Conservation (phyloP, 2,888 invertebrate genomes). For the Hetaerina titia region DNA sequence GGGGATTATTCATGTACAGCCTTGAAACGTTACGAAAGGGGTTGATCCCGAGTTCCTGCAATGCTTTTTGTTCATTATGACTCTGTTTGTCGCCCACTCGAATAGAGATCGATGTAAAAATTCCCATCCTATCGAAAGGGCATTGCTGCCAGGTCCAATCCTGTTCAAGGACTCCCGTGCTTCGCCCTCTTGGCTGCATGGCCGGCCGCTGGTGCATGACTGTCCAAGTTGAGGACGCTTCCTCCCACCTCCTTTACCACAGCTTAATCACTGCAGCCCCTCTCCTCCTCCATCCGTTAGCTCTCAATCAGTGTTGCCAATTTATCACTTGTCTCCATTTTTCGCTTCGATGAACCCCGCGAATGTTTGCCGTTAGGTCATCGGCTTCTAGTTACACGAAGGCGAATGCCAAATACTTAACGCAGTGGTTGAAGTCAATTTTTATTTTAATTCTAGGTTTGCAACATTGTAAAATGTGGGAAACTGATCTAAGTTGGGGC, state of each 20-base stretch:
- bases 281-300: background rate
- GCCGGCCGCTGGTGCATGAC: conserved; percentile 48
- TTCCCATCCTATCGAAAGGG: background rate
- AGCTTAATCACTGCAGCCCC: background rate
- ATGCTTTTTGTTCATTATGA: background rate
- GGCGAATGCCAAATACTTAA: too few relatives aligned
- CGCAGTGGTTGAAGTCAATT: too few relatives aligned
- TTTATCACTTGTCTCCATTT: background rate
- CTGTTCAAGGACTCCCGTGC: conserved; percentile 45
- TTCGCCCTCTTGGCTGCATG: background rate
- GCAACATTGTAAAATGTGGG: too few relatives aligned
- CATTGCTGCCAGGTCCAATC: conserved; percentile 30
- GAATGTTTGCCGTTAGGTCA: too few relatives aligned
- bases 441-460: too few relatives aligned
- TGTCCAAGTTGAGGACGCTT: conserved; percentile 5
- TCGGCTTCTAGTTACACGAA: too few relatives aligned
- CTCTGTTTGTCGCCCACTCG: too few relatives aligned
- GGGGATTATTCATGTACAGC: background rate
- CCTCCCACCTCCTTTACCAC: background rate
- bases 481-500: too few relatives aligned
- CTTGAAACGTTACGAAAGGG: background rate
- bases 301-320: conserved; percentile 16
- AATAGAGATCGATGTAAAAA: background rate
- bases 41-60: background rate
- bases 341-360: background rate